Percentiles rank a stretch among this genome's conserved stretches.
Evolutionary conservation across 2,797 vertebrate species (phyloP).

Genomic region (Dipus sagitta): DNA sequence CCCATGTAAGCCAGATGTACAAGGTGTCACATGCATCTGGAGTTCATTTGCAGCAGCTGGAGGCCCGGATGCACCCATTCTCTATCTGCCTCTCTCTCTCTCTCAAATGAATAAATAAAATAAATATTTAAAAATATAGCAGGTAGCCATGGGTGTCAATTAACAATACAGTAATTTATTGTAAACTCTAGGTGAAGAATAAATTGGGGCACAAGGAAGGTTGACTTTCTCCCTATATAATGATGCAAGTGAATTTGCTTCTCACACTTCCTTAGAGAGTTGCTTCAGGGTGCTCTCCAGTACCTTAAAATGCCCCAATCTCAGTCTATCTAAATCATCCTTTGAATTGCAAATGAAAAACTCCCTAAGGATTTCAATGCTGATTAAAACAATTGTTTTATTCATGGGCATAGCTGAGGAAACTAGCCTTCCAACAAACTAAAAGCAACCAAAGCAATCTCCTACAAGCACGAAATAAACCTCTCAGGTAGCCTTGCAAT

Average conservation of each 20-base stretch:
- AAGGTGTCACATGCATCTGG: too few relatives aligned
- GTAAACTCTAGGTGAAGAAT: not conserved
- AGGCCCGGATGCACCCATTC: too few relatives aligned
- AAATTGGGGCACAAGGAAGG: not conserved
- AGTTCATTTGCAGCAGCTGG: too few relatives aligned
- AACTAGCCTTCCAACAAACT: not conserved
- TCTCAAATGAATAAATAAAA: too few relatives aligned
- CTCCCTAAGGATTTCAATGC: constrained; percentile 36
- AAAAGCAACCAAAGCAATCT: constrained; percentile 19
- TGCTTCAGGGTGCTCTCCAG: constrained; percentile 28
- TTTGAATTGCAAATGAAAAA: constrained; percentile 50
- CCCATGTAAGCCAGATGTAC: too few relatives aligned
- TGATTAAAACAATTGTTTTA: not conserved
- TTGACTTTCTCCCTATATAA: not conserved
- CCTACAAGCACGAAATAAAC: not conserved
- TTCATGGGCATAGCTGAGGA: not conserved
- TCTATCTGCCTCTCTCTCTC: too few relatives aligned
- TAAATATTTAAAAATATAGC: too few relatives aligned
- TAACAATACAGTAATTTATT: constrained; percentile 33
- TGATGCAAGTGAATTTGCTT: constrained; percentile 12
- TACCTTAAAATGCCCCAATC: not conserved
- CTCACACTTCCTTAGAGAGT: constrained; percentile 6
- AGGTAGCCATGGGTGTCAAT: not conserved
- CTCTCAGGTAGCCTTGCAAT: not conserved
- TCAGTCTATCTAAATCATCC: not conserved